These are phyloP conservation scores for Caenorhabditis sulstoni DNA, from an alignment of 2,888 invertebrate genomes.

Conservation along the genomic window DNA sequence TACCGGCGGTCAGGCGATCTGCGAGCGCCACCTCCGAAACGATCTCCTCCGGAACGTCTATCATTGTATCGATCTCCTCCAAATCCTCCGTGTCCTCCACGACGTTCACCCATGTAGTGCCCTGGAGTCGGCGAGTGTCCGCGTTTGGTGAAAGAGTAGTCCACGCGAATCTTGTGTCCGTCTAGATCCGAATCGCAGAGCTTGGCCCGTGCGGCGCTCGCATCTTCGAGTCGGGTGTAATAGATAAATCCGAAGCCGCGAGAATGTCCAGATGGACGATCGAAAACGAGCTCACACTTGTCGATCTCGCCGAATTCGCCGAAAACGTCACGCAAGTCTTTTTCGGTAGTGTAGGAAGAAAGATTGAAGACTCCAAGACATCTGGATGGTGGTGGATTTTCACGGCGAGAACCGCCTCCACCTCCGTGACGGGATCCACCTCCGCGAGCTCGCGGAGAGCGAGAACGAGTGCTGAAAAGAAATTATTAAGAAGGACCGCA, in stretches of 20 bases:
- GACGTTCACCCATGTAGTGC: constrained; percentile 75
- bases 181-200: constrained; percentile 66
- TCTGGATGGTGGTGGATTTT: constrained; percentile 90
- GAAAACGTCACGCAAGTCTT: constrained; percentile 93
- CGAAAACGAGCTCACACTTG: constrained; percentile 90
- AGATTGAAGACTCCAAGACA: constrained; percentile 96
- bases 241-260: constrained; percentile 79
- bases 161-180: constrained; percentile 74
- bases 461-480: constrained; percentile 58
- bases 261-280: constrained; percentile 86
- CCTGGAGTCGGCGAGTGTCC: constrained; percentile 79
- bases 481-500: neutral
- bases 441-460: constrained; percentile 45
- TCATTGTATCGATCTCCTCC: constrained; percentile 18
- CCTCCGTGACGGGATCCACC: constrained; percentile 32
- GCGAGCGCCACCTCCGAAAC: constrained; percentile 13
- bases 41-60: constrained; percentile 18
- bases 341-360: constrained; percentile 92
- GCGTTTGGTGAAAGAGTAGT: constrained; percentile 76
- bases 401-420: constrained; percentile 51
- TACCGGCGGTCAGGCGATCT: constrained; percentile 9
- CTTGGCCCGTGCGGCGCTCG: constrained; percentile 71
- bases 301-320: constrained; percentile 93
- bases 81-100: constrained; percentile 37
- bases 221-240: constrained; percentile 71